These are phyloP conservation scores for Todiramphus chloris DNA, from an alignment of 2,113 vertebrate genomes.

Conservation along the genomic window DNA sequence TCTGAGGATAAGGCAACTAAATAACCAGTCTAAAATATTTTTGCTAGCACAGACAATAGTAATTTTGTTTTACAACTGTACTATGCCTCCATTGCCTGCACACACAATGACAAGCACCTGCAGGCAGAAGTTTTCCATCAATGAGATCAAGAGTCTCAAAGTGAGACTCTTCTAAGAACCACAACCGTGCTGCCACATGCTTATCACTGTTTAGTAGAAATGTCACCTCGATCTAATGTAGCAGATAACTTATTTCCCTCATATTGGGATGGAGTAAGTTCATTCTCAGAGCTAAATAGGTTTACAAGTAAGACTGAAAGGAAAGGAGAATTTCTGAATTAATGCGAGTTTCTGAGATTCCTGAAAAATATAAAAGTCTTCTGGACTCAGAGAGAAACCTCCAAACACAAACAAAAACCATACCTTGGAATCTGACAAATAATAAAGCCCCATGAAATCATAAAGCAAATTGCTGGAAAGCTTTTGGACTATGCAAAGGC, in stretches of 20 bases:
- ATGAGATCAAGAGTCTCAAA: too few species aligned
- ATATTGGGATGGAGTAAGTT: background rate
- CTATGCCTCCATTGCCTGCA: background rate
- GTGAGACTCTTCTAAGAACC: background rate
- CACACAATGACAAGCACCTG: background rate
- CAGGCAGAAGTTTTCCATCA: background rate
- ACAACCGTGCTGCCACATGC: background rate
- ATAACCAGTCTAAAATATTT: background rate
- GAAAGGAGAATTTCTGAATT: background rate
- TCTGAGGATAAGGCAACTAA: background rate
- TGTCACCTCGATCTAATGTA: background rate
- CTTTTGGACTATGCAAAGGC: background rate
- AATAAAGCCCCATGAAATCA: background rate
- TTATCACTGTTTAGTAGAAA: background rate
- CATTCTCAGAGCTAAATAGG: background rate
- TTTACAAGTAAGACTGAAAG: background rate
- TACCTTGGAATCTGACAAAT: background rate
- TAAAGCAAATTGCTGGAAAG: background rate
- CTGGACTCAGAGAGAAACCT: background rate
- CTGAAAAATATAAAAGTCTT: background rate
- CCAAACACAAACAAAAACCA: background rate
- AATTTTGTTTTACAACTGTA: background rate
- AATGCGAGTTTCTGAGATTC: background rate
- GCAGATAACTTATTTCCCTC: background rate
- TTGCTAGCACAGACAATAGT: background rate